Evolutionary conservation across 2,113 vertebrate species (phyloP), one percentile per base, ranked within the genome.

Genomic region (Bombycilla garrulus): DNA sequence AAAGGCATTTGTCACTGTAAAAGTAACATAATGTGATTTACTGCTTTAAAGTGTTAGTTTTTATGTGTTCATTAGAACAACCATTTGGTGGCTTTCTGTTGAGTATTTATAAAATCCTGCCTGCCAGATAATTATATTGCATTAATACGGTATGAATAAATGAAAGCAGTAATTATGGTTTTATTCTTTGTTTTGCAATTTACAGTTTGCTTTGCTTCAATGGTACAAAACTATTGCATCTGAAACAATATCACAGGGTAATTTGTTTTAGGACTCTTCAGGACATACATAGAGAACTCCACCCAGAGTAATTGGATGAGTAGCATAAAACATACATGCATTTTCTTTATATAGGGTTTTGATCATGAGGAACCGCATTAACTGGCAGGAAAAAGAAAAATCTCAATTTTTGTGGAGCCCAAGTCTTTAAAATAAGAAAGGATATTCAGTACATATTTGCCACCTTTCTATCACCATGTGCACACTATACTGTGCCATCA

Each of bases 91-190:
- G 77, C 73, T 91, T 97, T 96, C 82, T 95, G 79, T 92, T 95
- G 93, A 95, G 96, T 91, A 97, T 97, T 97, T 97, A 97, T 97
- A 96, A 97, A 96, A 95, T 84, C 91, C 92, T 97, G 91, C 86
- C 96, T 96, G 85, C 69, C 79, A 90, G 96, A 96, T 97, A 98
- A 97, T 98, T 97, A 95, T 97, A 96, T 97, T 93, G 96, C 96
- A 97, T 97, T 97, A 97, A 98, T 98, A 98, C 93, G 67, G 94
- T 86, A 95, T 97, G 96, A 97, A 98, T 96, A 96, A 96, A 95
- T 95, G 96, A 98, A 97, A 97, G 96, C 88, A 95, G 95, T 97
- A 97, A 98, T 97, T 98, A 97, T 82, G 71, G 66, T 88, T 97
- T 97, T 96, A 96, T 95, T 94, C 93, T 92, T 95, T 96, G 65